Conservation (phyloP, 2,113 vertebrate species). For the Myocastor coypus region DNA sequence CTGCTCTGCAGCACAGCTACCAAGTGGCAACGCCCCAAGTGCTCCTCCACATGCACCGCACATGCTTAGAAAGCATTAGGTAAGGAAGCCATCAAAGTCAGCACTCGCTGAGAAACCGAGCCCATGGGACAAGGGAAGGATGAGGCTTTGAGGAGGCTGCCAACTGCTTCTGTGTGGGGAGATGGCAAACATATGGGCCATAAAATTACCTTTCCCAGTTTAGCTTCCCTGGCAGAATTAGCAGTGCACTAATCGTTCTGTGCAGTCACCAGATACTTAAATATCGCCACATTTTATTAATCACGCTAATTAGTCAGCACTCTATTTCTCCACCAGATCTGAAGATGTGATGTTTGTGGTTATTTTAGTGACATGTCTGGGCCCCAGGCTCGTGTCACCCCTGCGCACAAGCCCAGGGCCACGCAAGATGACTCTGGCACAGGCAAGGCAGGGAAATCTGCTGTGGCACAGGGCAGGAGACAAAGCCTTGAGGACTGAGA, state of each 20-base stretch:
- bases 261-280: constrained; percentile 71
- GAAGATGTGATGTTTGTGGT: neutral
- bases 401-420: accelerated
- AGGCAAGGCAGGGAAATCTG: neutral
- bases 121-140: neutral
- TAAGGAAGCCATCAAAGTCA: constrained; percentile 28
- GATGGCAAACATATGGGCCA: constrained; percentile 49
- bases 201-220: constrained; percentile 73
- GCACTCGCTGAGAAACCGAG: constrained; percentile 46
- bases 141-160: constrained; percentile 48
- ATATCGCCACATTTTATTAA: constrained; percentile 78
- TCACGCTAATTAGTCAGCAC: constrained; percentile 75
- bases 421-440: neutral
- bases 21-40: constrained; percentile 26
- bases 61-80: constrained; percentile 49
- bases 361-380: neutral
- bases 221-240: constrained; percentile 81
- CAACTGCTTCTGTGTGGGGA: constrained; percentile 57
- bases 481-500: neutral
- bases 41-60: neutral
- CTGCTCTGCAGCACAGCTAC: neutral
- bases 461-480: neutral
- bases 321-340: constrained; percentile 26
- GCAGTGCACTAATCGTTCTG: constrained; percentile 56
- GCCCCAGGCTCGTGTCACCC: neutral